Evolutionary conservation across 2,888 invertebrate species (phyloP), one percentile per base, ranked within the genome.

Genomic region (Pyrrhosoma nymphula): DNA sequence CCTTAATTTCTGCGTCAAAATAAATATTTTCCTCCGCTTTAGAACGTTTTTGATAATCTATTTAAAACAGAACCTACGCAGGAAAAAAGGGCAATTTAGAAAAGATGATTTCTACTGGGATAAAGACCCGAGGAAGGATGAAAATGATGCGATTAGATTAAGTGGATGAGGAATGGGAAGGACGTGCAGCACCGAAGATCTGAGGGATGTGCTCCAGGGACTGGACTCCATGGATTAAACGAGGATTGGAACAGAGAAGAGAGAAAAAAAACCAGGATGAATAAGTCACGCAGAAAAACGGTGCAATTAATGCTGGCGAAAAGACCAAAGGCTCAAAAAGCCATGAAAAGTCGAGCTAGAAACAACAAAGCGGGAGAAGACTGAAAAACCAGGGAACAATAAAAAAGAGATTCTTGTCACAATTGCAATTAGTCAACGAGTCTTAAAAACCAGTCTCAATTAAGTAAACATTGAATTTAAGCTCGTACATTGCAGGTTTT

Each of bases 161-260:
- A 82, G 82, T 23, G 82, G 35, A 82, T 82, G 82, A 82, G 35
- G 12, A 82, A 82, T 82, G 82, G 82, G 82, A 82, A 82, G 82
- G 82, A 82, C 35, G 82, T 18, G 35, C 82, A 16, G 35, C 16
- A 82, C 35, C 82, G 35, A 35, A 82, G 30, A 35, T 82, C 35
- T 35, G 82, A 82, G 30, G 35, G 35, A 82, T 16, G 82, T 35
- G 26, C n/a, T 69, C n/a, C 69, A n/a, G 60, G 60, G 16, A 60
- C 60, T n/a, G n/a, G 12, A 20, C 60, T 3, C 60, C 60, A 60
- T 3, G 82, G 82, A 82, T 82, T 82, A 35, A 82, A 82, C 14
- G 82, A 82, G 82, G 4, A 8, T 16, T 26, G 26, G 35, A 14
- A 35, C 16, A 35, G 35, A 18, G 82, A 35, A 82, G 35, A 10